Evolutionary conservation across 2,888 invertebrate species (phyloP), one percentile per base, ranked within the genome.

Genomic region (Chironomus tentans): DNA sequence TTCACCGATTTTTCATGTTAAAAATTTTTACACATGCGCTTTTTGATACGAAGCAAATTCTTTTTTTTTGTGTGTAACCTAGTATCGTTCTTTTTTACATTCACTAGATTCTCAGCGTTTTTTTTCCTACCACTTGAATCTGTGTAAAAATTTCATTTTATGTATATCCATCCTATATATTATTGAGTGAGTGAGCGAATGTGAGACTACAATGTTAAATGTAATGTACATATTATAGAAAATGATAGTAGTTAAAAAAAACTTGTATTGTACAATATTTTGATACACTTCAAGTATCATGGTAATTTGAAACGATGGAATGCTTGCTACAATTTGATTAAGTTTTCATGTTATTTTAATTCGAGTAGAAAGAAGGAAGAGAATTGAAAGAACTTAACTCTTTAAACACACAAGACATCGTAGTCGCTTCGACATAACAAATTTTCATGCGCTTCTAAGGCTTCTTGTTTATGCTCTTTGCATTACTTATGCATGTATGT

Each of bases 291-390:
- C 21, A 65, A 65, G 24, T 65, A 22, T 22, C 65, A 65, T 15
- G 56, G 71, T 56, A 71, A 71, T 48, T 28, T 38, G 28, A 71
- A 22, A 56, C 56, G 48, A 13, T 12, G 71, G 48, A 61, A 71
- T 56, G 71, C 21, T 70, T 21, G 56, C 50, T 22, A 71, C 22
- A 24, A 48, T 56, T 71, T 71, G 71, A 71, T 71, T 71, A 71
- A 71, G 56, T 71, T 71, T 71, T 71, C 22, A 71, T 71, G 71
- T 71, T 15, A 22, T 56, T 48, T 70, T 50, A 70, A 70, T 48
- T 71, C 71, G 56, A 56, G 56, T 18, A 18, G 56, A 56, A 56
- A 18, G 13, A 50, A 50, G 50, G n/a, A 50, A 50, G 50, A 38
- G 38, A 24, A 24, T 24, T 24, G 22, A 3, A 24, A 48, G n/a